Evolutionary conservation across 1,140 invertebrate species (phyloP).

Genomic region (Phortica variegata): DNA sequence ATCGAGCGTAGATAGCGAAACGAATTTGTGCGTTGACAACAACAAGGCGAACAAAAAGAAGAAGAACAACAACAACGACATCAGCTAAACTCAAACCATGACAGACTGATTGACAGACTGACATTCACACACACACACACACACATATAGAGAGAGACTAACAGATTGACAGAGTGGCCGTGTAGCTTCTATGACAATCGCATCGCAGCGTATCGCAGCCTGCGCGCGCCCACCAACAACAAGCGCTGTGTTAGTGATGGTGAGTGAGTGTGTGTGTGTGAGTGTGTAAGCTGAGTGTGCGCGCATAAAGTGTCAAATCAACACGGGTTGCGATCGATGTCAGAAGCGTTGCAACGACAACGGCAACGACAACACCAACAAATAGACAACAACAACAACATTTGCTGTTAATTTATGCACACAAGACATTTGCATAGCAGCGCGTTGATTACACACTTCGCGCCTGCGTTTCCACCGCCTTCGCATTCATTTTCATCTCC

Average conservation of each 20-base stretch:
- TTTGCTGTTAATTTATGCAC: conserved; percentile 45
- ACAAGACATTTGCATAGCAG: conserved; percentile 18
- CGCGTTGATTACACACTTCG: conserved; percentile 20
- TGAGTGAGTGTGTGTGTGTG: conserved; percentile 9
- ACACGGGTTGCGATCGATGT: conserved; percentile 30
- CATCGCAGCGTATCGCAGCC: no score
- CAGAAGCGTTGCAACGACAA: conserved; percentile 20
- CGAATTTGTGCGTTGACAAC: conserved; percentile 19
- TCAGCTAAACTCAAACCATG: no score
- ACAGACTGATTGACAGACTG: no score
- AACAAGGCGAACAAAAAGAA: no score
- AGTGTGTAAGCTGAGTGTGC: conserved; percentile 20
- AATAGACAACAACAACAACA: conserved; percentile 14
- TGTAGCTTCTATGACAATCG: no score
- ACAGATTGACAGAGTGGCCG: no score
- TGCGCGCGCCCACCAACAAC: no score
- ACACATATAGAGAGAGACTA: no score
- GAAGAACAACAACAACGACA: background rate
- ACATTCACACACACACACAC: no score
- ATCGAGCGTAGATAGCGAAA: conserved; percentile 25
- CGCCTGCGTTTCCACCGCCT: conserved; percentile 11
- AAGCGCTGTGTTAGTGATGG: background rate
- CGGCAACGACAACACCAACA: conserved; percentile 16
- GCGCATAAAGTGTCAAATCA: conserved; percentile 49
- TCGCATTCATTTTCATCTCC: conserved; percentile 21